Base-by-base conservation (phyloP, 2,888 invertebrate species). In the Epinotia brunnichana region DNA sequence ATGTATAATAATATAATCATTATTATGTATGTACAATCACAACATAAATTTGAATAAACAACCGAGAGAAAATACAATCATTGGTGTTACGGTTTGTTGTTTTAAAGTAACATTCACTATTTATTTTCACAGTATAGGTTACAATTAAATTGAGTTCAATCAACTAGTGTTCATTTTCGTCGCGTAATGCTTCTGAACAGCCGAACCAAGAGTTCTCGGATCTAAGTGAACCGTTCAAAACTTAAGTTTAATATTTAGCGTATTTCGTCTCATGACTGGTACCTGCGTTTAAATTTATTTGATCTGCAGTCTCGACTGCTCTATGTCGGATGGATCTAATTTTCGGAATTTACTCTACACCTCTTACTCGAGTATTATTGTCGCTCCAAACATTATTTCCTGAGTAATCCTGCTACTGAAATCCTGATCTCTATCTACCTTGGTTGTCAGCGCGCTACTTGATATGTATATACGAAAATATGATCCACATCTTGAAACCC, bases 1-100 rank as follows among this genome's bases (percentile, higher is more conserved):
- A 92, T 90, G 91, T 92, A 92, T 91, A 92, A 92, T 91, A 92
- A 87, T 90, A 89, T 88, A 83, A 83, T 83, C 81, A 83, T 74
- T 88, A 88, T 87, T 85, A 89, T 90, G 84, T 91, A 91, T 91
- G 89, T 90, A 92, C 91, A 90, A 90, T 92, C 92, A 92, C 92
- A 92, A 92, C 92, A 85, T 91, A 92, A 92, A 90, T 89, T 90
- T 90, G 87, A 56, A 88, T 88, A 88, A 92, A 92, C 92, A 92
- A 92, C 92, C 92, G 86, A 92, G 89, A 88, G 86, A 87, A 86
- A 89, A 29, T 84, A 85, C 79, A 80, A 75, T 80, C 83, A 84
- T 87, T 90, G 88, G 87, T 90, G 90, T 90, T 85, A 83, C 84
- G 81, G 86, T 78, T 78, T 81, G 67, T 81, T 81, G 80, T 81